These are phyloP conservation scores for Diceros bicornis DNA, from an alignment of 2,797 vertebrate genomes.

Conservation along the genomic window DNA sequence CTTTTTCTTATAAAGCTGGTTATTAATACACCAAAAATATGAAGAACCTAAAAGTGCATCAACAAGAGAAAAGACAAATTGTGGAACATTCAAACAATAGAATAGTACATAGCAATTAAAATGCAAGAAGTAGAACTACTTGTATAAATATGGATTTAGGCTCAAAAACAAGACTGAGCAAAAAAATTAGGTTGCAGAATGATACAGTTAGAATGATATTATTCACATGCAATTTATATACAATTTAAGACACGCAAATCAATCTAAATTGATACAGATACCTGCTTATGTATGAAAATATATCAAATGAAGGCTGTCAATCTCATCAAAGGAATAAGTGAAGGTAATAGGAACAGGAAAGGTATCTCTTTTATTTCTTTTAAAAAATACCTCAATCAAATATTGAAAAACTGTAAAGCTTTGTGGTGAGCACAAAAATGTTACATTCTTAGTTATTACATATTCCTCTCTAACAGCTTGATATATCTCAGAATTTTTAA, in stretches of 20 bases:
- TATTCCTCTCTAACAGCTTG: not conserved
- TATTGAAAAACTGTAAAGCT: not conserved
- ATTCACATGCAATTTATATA: not conserved
- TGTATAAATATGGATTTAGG: not conserved
- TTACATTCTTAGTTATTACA: not conserved
- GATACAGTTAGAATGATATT: not conserved
- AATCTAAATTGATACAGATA: not conserved
- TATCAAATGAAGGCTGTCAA: not conserved
- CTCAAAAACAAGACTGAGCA: not conserved
- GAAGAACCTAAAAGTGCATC: not conserved
- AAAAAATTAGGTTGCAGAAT: not conserved
- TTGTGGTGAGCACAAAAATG: not conserved
- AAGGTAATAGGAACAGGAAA: not conserved
- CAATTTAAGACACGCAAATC: not conserved
- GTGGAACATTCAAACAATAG: not conserved
- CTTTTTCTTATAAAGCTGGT: not conserved
- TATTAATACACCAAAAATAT: not conserved
- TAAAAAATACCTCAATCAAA: constrained; percentile 23
- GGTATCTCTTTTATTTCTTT: not conserved
- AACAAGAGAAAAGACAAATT: not conserved
- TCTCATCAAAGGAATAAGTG: not conserved
- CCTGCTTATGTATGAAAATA: constrained; percentile 14
- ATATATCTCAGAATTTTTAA: not conserved
- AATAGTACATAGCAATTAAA: constrained; percentile 5
- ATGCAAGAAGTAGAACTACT: not conserved